Conservation (phyloP, 2,888 invertebrate genomes). For the Nomada fucata region DNA sequence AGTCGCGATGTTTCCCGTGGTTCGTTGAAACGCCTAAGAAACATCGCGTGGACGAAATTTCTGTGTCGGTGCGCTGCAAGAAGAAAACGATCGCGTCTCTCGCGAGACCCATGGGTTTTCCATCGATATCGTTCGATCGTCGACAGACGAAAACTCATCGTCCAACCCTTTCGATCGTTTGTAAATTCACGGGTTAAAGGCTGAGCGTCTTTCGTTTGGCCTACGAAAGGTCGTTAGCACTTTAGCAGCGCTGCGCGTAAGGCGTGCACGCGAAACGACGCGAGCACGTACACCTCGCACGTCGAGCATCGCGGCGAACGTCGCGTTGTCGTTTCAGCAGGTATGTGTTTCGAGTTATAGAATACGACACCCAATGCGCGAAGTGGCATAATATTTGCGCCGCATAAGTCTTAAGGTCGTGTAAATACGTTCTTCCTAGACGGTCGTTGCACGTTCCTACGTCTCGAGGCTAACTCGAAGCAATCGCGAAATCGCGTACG, state of each 20-base stretch:
- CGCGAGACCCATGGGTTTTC: background rate
- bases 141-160: conserved; percentile 20
- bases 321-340: conserved; percentile 36
- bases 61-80: background rate
- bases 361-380: conserved; percentile 30
- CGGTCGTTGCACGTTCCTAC: conserved; percentile 33
- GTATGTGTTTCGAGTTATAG: conserved; percentile 40
- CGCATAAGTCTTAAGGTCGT: conserved; percentile 41
- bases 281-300: background rate
- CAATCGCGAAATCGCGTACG: conserved; percentile 68
- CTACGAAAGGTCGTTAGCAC: conserved; percentile 76
- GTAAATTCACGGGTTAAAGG: conserved; percentile 67
- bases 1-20: conserved; percentile 31
- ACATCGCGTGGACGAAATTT: conserved; percentile 17
- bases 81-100: background rate
- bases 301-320: conserved; percentile 7
- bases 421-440: conserved; percentile 46
- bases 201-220: conserved; percentile 71
- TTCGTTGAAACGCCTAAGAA: conserved; percentile 9
- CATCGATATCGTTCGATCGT: conserved; percentile 29
- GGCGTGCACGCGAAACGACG: background rate
- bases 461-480: conserved; percentile 38
- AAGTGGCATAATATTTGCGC: conserved; percentile 44
- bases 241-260: conserved; percentile 47
- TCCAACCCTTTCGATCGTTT: conserved; percentile 49